A percentile compares a stretch with the other conserved stretches of the same genome.
Evolutionary conservation across 2,113 vertebrate genomes (phyloP).

Genomic region (Ictalurus punctatus): DNA sequence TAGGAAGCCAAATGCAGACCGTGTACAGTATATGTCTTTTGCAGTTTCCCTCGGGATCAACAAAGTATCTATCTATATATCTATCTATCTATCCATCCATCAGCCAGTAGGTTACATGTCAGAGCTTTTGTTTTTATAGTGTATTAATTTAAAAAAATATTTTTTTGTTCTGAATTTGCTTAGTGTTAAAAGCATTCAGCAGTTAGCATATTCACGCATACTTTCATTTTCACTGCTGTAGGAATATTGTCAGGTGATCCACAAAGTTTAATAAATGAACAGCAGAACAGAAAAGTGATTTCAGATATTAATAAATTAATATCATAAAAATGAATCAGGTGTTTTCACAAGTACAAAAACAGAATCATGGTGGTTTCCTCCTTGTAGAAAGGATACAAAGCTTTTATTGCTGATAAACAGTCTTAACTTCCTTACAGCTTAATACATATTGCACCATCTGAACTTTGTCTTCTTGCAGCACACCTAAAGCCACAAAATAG

Average conservation of each 20-base stretch:
- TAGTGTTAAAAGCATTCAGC: not conserved
- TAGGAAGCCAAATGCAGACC: not conserved
- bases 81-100: not conserved
- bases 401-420: conserved; percentile 18
- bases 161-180: not conserved
- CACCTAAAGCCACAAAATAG: not conserved
- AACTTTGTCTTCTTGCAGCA: conserved; percentile 13
- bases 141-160: not conserved
- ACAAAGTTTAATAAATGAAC: not conserved
- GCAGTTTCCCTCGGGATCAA: not conserved
- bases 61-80: not conserved
- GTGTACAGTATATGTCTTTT: not conserved
- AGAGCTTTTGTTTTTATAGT: not conserved
- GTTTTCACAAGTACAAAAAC: not conserved
- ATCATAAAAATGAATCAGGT: not conserved
- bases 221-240: not conserved
- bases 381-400: not conserved
- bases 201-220: not conserved
- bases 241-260: not conserved
- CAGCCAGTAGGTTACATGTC: not conserved
- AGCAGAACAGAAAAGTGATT: not conserved
- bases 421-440: not conserved
- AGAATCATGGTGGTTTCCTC: not conserved
- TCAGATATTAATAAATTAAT: not conserved
- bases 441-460: not conserved